phyloP scores from a whole-genome alignment of 2,888 invertebrate species.

The Litoditis marina region DNA sequence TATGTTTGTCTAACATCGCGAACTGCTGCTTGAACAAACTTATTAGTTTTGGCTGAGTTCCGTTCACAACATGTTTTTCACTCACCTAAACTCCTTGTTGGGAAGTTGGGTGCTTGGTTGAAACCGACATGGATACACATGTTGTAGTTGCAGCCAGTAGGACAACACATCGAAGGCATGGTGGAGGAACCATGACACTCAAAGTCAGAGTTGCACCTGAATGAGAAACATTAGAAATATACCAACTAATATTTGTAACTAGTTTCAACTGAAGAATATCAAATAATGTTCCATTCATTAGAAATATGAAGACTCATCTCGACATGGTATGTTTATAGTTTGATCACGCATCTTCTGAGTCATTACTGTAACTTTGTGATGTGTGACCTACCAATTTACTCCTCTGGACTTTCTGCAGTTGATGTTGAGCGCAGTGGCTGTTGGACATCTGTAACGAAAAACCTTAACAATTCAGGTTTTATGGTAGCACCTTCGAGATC shows the following conservation, averaged over 20 bases:
- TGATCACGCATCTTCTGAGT: no score
- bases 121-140: slow-evolving; percentile 43
- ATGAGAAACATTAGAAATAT: neutral
- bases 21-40: neutral
- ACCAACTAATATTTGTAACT: neutral
- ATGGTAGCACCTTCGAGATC: no score
- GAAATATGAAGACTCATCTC: no score
- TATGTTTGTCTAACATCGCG: no score
- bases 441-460: slow-evolving; percentile 25
- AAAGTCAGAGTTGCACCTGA: slow-evolving; percentile 36
- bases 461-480: no score
- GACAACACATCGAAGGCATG: slow-evolving; percentile 42
- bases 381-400: slow-evolving; percentile 33
- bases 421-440: slow-evolving; percentile 33
- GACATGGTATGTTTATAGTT: no score
- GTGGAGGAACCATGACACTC: slow-evolving; percentile 39
- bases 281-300: no score
- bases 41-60: neutral
- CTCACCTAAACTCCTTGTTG: neutral
- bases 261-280: neutral
- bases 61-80: neutral
- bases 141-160: slow-evolving; percentile 45
- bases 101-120: neutral
- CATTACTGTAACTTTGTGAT: neutral
- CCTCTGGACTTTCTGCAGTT: slow-evolving; percentile 40